Percentiles rank a stretch among this genome's conserved stretches.
Evolutionary conservation across 37 sponge, comb jelly and placozoan species (phyloP).

Genomic region (Petrosia ficiformis): DNA sequence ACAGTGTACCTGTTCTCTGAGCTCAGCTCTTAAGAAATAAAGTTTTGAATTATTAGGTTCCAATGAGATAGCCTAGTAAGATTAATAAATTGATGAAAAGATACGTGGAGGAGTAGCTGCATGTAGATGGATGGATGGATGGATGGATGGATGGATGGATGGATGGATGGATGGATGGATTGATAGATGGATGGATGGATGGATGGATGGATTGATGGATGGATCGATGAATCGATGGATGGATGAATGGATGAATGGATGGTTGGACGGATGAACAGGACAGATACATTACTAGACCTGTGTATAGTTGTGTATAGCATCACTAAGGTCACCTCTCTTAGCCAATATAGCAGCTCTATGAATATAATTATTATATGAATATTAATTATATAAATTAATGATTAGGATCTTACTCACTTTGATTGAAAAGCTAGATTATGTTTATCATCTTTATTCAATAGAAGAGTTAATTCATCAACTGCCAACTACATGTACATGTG

Average conservation of each 20-base stretch:
- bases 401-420: background rate
- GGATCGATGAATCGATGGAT: too few species aligned
- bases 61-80: conserved; percentile 55
- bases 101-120: too few species aligned
- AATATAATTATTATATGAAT: background rate
- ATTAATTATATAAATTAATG: too few species aligned
- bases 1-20: conserved; percentile 70
- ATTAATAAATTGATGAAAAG: background rate
- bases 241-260: too few species aligned
- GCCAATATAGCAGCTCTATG: conserved; percentile 22
- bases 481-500: conserved; percentile 1
- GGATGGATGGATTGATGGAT: too few species aligned
- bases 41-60: conserved; percentile 41
- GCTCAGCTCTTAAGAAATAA: conserved; percentile 73
- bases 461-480: background rate
- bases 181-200: too few species aligned
- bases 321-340: conserved; percentile 18
- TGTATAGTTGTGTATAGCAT: conserved; percentile 21
- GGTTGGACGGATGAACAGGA: too few species aligned
- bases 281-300: background rate
- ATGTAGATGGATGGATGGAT: too few species aligned
- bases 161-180: too few species aligned
- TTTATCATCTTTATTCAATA: background rate
- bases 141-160: too few species aligned
- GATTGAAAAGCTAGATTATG: background rate